Percentiles rank a stretch among this genome's conserved stretches.
Evolutionary conservation across 2,888 invertebrate species (phyloP).

Genomic region (Gortyna flavago): DNA sequence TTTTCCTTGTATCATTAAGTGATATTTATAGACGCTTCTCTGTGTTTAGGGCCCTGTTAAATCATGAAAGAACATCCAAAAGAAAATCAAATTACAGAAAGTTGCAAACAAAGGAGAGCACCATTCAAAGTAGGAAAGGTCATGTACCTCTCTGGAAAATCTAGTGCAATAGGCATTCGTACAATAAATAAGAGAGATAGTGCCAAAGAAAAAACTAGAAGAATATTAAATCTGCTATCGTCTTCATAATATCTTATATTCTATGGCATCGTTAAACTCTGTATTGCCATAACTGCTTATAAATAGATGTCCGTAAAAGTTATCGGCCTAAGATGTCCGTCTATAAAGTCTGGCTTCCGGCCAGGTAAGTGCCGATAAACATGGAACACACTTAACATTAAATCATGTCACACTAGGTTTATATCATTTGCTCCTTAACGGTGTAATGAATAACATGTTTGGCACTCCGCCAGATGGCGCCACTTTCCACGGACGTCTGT

Average conservation of each 20-base stretch:
- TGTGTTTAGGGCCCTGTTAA: conserved; percentile 20
- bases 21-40: conserved; percentile 46
- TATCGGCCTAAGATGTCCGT: conserved; percentile 56
- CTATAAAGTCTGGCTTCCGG: conserved; percentile 59
- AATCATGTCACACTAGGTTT: conserved; percentile 62
- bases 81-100: conserved; percentile 29
- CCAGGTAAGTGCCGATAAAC: conserved; percentile 66
- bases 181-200: conserved; percentile 45
- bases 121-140: conserved; percentile 18
- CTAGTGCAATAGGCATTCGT: conserved; percentile 6
- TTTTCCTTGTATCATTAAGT: conserved; percentile 53
- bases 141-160: conserved; percentile 27
- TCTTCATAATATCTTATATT: conserved; percentile 50
- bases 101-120: conserved; percentile 23
- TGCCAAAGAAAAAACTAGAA: conserved; percentile 37
- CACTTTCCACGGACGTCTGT: conserved; percentile 51
- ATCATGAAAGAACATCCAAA: conserved; percentile 32
- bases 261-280: conserved; percentile 61
- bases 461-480: conserved; percentile 64
- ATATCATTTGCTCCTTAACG: conserved; percentile 61
- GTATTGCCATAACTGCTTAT: conserved; percentile 55
- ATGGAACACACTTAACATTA: conserved; percentile 59
- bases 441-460: conserved; percentile 64
- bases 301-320: conserved; percentile 58
- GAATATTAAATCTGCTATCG: conserved; percentile 50